Evolutionary conservation across 2,797 vertebrate genomes (phyloP), one percentile per base, ranked within the genome.

Genomic region (Poecilia gillii): DNA sequence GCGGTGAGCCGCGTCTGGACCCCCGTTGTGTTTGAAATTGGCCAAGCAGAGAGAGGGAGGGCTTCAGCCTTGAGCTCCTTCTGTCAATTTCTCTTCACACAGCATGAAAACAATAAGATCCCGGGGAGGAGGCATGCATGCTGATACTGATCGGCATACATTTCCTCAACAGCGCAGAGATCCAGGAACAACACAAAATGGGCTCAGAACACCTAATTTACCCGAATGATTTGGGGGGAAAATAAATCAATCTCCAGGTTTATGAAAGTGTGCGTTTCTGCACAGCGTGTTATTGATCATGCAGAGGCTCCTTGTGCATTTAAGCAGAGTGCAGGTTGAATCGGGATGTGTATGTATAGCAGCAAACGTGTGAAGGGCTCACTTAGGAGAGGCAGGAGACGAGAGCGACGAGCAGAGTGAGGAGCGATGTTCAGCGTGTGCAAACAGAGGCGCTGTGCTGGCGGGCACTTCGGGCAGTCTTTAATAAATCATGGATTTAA

Each of bases 391-490:
- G 84, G 87, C 80, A 85, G 88, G 90, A 84, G 39, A 72, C 79
- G 86, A 80, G 79, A 89, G 59, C 47, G 77, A 89, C 84, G 81
- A 87, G 87, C 90, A 81, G 85, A 90, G 85, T 77, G 81, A 85
- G 83, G 66, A 90, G 88, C 82, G 73, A 75, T 90, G 86, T 80
- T 71, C 89, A 82, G 85, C 85, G 90, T 92, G 87, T 87, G 87
- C 84, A 81, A 84, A 90, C 79, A 88, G 81, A 87, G 87, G 81
- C 77, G 89, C 86, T 86, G 85, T 85, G 91, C 93, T 93, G 84
- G 81, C 75, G 91, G 93, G 90, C 94, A 94, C 94, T 95, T 93
- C 91, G 93, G 68, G 92, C 92, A 91, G 92, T 92, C 90, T 88
- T 91, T 87, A 94, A 94, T 88, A 93, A 95, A 93, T 92, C 83